Base-by-base conservation (phyloP, 1,140 invertebrate species). In the Nautilus pompilius region DNA sequence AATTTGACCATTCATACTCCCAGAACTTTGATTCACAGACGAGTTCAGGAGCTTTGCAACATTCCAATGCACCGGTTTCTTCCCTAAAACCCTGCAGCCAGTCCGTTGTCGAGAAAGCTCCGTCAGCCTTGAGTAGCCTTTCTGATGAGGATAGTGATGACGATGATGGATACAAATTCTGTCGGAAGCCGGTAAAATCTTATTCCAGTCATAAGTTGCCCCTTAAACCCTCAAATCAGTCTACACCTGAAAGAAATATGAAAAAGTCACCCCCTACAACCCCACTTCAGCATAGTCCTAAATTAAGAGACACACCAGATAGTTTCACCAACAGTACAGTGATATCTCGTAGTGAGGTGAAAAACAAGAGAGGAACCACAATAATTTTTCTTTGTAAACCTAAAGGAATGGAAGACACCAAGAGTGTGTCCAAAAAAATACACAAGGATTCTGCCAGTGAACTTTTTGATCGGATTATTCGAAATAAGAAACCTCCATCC, bases 371-470 rank as follows among this genome's bases (percentile, higher is more conserved):
- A 56, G 72, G 72, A 15, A 72, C 72, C 22, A 76, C 72, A 45
- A 41, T 76, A 26, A 70, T 76, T 51, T 72, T 73, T 28, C 67
- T 76, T 8, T 76, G 72, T 49, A 71, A 71, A 53, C 64, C 66
- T 13, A 71, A 68, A 60, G 57, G 45, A 24, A 51, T 66, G 30
- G 34, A 60, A 4, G 26, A 24, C 26, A 22, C 29, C 24, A 53
- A 53, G 17, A 53, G 17, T 17, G 3, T 53, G 5, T n/a, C n/a
- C n/a, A 53, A 53, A 28, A 53, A 53, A 24, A 53, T 28, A 8
- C 49, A 22, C 6, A 17, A 28, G 3, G 49, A 53, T 28, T 28
- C 49, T 17, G 49, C 49, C 5, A 53, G 49, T 26, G 49, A 53
- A 28, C 26, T 53, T 15, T 53, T 53, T 26, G 49, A 53, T 24